Evolutionary conservation across 2,113 vertebrate species (phyloP).

Genomic region (Hippoglossus stenolepis): DNA sequence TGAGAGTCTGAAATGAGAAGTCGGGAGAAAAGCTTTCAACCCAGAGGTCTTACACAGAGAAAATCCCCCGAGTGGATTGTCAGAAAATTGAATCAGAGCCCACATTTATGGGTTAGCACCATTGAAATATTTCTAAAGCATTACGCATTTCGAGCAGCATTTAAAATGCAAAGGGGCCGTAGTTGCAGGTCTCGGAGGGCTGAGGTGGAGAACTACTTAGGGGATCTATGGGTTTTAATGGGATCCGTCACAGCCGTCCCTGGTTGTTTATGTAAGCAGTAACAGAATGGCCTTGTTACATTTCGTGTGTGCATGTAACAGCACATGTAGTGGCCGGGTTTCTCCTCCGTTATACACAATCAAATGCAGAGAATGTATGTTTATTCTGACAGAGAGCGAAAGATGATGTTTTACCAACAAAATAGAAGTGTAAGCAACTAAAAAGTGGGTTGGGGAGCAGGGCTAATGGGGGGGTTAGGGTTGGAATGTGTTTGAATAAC

Average conservation of each 20-base stretch:
- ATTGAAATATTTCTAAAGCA: slow-evolving; percentile 60
- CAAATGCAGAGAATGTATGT: no score
- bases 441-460: no score
- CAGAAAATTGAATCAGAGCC: slow-evolving; percentile 69
- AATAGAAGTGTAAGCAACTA: no score
- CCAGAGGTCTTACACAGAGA: slow-evolving; percentile 46
- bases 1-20: slow-evolving; percentile 61
- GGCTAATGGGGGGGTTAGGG: no score
- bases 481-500: no score
- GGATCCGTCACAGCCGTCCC: slow-evolving; percentile 49
- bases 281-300: slow-evolving; percentile 13
- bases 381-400: neutral
- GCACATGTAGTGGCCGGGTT: neutral
- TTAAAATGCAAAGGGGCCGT: slow-evolving; percentile 59
- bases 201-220: slow-evolving; percentile 62
- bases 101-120: slow-evolving; percentile 51
- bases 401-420: no score
- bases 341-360: neutral
- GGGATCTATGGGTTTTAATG: slow-evolving; percentile 62
- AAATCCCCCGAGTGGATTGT: slow-evolving; percentile 68
- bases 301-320: slow-evolving; percentile 1
- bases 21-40: slow-evolving; percentile 58
- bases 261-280: slow-evolving; percentile 47
- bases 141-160: slow-evolving; percentile 43
- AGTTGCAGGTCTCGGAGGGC: slow-evolving; percentile 51